These are phyloP conservation scores for Coptodon rendalli DNA, from an alignment of 2,113 vertebrate species.

Conservation along the genomic window DNA sequence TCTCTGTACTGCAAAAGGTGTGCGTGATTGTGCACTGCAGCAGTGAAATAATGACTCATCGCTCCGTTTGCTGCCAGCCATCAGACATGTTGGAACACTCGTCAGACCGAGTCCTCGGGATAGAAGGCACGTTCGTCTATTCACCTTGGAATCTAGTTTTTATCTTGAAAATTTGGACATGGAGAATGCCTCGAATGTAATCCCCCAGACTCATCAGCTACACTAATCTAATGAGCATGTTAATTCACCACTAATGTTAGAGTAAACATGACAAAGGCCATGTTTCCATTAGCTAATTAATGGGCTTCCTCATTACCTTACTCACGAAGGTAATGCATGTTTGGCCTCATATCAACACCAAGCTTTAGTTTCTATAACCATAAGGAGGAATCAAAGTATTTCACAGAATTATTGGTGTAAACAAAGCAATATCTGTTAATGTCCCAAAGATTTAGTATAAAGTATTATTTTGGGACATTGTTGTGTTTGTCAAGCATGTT, in stretches of 20 bases:
- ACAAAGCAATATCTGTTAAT: background rate
- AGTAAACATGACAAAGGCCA: constrained; percentile 44
- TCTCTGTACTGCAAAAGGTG: constrained; percentile 10
- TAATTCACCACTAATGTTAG: constrained; percentile 45
- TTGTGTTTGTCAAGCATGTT: background rate
- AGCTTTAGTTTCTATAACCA: background rate
- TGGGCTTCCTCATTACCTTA: constrained; percentile 22
- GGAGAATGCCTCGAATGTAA: constrained; percentile 17
- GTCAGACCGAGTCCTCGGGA: constrained; percentile 2
- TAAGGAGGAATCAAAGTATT: background rate
- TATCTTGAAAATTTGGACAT: background rate
- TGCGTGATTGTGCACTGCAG: constrained; percentile 35
- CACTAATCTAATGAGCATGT: constrained; percentile 45
- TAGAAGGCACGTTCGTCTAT: constrained; percentile 18
- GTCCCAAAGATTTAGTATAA: background rate
- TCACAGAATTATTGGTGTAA: background rate
- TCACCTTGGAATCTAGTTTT: constrained; percentile 15
- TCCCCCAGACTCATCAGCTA: constrained; percentile 28
- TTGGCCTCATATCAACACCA: background rate
- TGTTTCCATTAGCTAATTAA: constrained; percentile 42
- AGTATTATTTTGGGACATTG: background rate
- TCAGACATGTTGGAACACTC: constrained; percentile 39
- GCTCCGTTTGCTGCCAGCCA: constrained; percentile 19
- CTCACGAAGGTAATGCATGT: background rate
- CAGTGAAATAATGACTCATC: constrained; percentile 59